Conservation (phyloP, 2,888 invertebrate species). For the Belgica antarctica region DNA sequence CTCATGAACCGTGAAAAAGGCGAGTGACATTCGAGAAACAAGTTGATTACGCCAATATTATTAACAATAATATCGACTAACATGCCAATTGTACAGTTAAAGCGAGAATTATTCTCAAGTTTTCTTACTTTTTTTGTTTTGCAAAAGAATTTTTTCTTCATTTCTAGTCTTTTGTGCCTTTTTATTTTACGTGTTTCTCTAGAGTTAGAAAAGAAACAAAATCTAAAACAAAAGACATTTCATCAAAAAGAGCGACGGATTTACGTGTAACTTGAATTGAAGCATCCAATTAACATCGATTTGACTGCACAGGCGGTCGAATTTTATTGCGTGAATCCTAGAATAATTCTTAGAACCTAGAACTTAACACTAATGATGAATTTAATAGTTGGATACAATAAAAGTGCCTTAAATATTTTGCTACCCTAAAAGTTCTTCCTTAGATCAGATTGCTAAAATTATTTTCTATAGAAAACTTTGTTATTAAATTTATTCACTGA, state of each 20-base stretch:
- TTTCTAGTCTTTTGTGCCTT: slow-evolving; percentile 28
- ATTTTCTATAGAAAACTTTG: too few species aligned
- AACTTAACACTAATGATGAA: slow-evolving; percentile 25
- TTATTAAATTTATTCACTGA: too few species aligned
- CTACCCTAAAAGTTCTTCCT: not conserved
- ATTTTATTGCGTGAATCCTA: not conserved
- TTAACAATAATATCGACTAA: slow-evolving; percentile 12
- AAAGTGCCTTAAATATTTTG: slow-evolving; percentile 15
- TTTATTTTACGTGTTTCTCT: slow-evolving; percentile 17
- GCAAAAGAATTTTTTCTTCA: not conserved
- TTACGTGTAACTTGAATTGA: not conserved
- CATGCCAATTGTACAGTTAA: slow-evolving; percentile 7
- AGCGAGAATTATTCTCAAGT: not conserved
- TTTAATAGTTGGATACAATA: slow-evolving; percentile 27
- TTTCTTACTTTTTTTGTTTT: not conserved
- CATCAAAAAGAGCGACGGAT: not conserved
- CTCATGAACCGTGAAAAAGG: slow-evolving; percentile 9
- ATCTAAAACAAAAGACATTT: slow-evolving; percentile 11
- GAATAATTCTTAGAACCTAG: not conserved
- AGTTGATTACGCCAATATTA: slow-evolving; percentile 9
- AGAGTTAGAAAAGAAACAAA: not conserved
- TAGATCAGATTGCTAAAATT: too few species aligned
- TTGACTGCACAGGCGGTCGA: too few species aligned
- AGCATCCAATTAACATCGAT: too few species aligned
- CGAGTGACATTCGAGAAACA: slow-evolving; percentile 2